Evolutionary conservation across 2,113 vertebrate genomes (phyloP).

Genomic region (Eclectus roratus): DNA sequence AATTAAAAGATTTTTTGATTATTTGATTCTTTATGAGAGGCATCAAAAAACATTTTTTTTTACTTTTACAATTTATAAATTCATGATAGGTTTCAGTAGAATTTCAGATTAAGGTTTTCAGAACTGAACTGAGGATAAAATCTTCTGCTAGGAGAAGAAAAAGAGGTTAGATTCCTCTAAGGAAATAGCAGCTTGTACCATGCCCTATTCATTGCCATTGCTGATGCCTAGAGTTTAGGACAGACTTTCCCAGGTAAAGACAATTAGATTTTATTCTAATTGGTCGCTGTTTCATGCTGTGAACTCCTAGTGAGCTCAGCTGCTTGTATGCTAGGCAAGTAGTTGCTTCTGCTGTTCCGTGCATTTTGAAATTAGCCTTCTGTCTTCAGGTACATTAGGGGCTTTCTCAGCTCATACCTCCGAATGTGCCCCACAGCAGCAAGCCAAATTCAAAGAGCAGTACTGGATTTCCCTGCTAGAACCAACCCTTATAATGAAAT

Average conservation of each 20-base stretch:
- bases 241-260: not conserved
- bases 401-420: not conserved
- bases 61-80: not conserved
- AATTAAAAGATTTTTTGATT: not conserved
- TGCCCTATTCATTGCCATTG: not conserved
- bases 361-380: not conserved
- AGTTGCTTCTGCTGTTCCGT: not conserved
- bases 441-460: not conserved
- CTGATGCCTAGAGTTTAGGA: not conserved
- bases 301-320: not conserved
- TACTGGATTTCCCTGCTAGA: not conserved
- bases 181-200: not conserved
- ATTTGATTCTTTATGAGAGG: not conserved
- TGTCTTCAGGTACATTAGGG: not conserved
- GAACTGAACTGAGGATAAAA: not conserved
- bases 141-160: not conserved
- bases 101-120: not conserved
- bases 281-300: not conserved
- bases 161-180: not conserved
- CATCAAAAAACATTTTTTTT: not conserved
- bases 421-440: not conserved
- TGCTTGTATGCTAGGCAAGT: not conserved
- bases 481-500: not conserved
- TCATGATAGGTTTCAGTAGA: not conserved
- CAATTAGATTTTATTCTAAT: not conserved